These are phyloP conservation scores for Anoplopoma fimbria DNA, from an alignment of 2,113 vertebrate species.

Conservation along the genomic window DNA sequence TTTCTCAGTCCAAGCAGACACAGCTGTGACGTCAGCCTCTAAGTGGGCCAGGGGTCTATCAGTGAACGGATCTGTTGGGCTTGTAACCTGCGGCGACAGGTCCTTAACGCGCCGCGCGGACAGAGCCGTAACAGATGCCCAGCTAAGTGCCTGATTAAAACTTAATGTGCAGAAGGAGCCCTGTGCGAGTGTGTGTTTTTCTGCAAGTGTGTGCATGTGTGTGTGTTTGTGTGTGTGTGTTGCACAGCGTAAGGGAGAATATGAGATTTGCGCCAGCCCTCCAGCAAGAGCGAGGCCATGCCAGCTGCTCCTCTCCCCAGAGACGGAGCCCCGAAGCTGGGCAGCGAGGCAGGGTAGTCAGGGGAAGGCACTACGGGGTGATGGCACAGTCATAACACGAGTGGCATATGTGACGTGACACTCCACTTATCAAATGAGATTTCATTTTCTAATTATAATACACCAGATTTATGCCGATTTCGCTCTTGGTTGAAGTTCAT, in stretches of 20 bases:
- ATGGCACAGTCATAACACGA: constrained; percentile 69
- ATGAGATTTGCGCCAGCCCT: constrained; percentile 76
- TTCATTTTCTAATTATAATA: constrained; percentile 61
- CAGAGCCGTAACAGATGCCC: constrained; percentile 85
- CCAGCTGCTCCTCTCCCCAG: constrained; percentile 80
- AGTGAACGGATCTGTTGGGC: constrained; percentile 73
- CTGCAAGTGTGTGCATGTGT: constrained; percentile 32
- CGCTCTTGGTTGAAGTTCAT: background rate
- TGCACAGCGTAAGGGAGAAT: constrained; percentile 51
- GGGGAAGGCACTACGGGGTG: constrained; percentile 47
- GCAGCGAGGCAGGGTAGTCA: constrained; percentile 73
- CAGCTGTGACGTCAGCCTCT: constrained; percentile 61
- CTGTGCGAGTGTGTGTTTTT: constrained; percentile 40
- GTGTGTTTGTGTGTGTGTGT: constrained; percentile 44
- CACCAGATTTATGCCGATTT: background rate
- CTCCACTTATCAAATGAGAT: constrained; percentile 66
- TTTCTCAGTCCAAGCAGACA: constrained; percentile 35
- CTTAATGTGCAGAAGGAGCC: constrained; percentile 80
- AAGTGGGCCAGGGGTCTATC: constrained; percentile 80
- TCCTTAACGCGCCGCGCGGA: constrained; percentile 72
- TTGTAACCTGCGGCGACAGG: constrained; percentile 80
- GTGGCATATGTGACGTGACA: constrained; percentile 74
- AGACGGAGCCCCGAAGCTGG: constrained; percentile 79
- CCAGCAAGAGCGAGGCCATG: constrained; percentile 77
- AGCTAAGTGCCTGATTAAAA: constrained; percentile 87